These are phyloP conservation scores for Scaeva pyrastri DNA, from an alignment of 2,888 invertebrate genomes.

Conservation along the genomic window DNA sequence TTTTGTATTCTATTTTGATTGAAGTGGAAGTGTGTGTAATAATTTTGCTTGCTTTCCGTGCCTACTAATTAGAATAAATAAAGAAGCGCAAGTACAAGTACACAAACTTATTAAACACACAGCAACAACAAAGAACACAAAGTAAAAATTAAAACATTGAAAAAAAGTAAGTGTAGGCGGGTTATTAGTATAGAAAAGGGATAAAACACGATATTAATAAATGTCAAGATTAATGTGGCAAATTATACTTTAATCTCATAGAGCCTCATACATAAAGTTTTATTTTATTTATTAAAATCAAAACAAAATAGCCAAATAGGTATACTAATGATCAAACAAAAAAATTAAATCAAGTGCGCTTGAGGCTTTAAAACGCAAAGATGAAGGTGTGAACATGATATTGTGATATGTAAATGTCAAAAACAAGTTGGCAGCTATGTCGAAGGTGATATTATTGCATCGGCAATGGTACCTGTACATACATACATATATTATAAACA, in stretches of 20 bases:
- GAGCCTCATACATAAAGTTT: slow-evolving; percentile 37
- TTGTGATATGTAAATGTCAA: slow-evolving; percentile 62
- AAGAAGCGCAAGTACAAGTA: slow-evolving; percentile 57
- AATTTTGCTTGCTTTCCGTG: slow-evolving; percentile 59
- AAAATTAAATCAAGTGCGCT: slow-evolving; percentile 28
- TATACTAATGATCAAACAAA: neutral
- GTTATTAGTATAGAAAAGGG: slow-evolving; percentile 18
- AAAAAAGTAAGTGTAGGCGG: slow-evolving; percentile 34
- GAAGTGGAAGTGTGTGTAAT: slow-evolving; percentile 66
- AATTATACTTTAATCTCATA: slow-evolving; percentile 58
- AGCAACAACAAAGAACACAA: neutral
- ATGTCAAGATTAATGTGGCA: slow-evolving; percentile 44
- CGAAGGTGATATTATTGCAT: slow-evolving; percentile 51
- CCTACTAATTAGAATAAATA: slow-evolving; percentile 74
- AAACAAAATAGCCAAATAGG: slow-evolving; percentile 12
- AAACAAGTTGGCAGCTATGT: slow-evolving; percentile 57
- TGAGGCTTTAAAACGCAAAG: neutral
- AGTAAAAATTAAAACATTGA: slow-evolving; percentile 16
- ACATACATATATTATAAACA: neutral
- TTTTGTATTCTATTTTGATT: slow-evolving; percentile 45
- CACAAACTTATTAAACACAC: slow-evolving; percentile 38
- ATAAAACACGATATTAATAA: neutral
- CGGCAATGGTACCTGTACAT: neutral
- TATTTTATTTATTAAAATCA: slow-evolving; percentile 47
- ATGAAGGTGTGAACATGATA: slow-evolving; percentile 29